Evolutionary conservation across 1,140 invertebrate genomes (phyloP).

Genomic region (Pissodes strobi): DNA sequence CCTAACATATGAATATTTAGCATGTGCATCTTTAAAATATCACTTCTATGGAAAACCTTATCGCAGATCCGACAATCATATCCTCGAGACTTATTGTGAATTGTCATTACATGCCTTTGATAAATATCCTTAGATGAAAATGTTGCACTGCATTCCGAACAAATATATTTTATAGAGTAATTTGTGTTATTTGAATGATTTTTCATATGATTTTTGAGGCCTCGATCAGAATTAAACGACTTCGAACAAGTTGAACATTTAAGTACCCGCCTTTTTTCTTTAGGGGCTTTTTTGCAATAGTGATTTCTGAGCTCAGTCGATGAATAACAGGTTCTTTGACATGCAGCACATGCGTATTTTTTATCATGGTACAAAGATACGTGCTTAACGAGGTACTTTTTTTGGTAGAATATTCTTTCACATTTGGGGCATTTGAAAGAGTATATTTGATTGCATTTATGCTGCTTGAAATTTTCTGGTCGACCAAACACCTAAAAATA

Average conservation of each 20-base stretch:
- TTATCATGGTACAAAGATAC: conserved; percentile 42
- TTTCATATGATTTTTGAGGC: conserved; percentile 44
- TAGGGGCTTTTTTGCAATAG: conserved; percentile 32
- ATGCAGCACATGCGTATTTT: conserved; percentile 41
- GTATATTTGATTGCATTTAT: conserved; percentile 43
- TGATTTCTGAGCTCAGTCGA: conserved; percentile 42
- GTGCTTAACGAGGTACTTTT: conserved; percentile 52
- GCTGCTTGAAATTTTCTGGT: conserved; percentile 51
- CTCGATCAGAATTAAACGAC: conserved; percentile 47
- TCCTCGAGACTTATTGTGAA: conserved; percentile 39
- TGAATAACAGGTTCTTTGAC: conserved; percentile 37
- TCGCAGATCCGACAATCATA: conserved; percentile 49
- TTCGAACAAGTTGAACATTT: conserved; percentile 50
- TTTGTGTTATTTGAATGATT: neutral
- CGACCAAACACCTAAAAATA: conserved; percentile 52
- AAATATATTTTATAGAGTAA: conserved; percentile 37
- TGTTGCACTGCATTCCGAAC: conserved; percentile 44
- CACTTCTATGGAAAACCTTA: conserved; percentile 46
- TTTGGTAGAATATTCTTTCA: conserved; percentile 43
- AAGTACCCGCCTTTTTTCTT: conserved; percentile 29
- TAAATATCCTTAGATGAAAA: conserved; percentile 40
- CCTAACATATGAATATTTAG: conserved; percentile 15
- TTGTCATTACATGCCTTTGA: conserved; percentile 40
- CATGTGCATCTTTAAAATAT: conserved; percentile 44
- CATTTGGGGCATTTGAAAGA: conserved; percentile 46